Conservation (phyloP, 1,140 invertebrate genomes). For the Pogonomyrmex californicus region DNA sequence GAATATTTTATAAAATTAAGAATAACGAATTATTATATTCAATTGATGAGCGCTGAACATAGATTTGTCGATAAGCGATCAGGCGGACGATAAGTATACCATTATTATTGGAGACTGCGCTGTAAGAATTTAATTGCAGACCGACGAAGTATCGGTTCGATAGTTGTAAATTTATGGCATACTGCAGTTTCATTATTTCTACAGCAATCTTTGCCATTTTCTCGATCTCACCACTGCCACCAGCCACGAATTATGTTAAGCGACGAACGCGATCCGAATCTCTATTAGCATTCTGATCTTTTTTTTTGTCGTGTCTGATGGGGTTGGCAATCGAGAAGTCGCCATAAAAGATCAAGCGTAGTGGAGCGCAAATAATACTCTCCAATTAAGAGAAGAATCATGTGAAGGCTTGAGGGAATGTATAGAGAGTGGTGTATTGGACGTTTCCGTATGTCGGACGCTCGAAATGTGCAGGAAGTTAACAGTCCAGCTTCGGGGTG, state of each 20-base stretch:
- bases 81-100: not conserved
- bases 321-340: conserved; percentile 59
- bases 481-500: conserved; percentile 63
- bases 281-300: conserved; percentile 18
- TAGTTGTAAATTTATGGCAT: conserved; percentile 3
- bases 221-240: not conserved
- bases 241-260: conserved; percentile 45
- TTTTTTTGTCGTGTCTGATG: conserved; percentile 11
- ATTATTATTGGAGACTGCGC: not conserved
- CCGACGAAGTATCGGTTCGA: not conserved
- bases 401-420: not conserved
- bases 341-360: conserved; percentile 47
- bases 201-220: not conserved
- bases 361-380: conserved; percentile 59
- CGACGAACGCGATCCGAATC: conserved; percentile 43
- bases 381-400: conserved; percentile 67
- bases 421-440: conserved; percentile 25
- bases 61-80: not conserved
- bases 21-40: not conserved
- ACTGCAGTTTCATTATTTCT: conserved; percentile 23
- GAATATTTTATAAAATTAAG: not conserved
- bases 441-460: conserved; percentile 62
- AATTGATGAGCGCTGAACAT: not conserved
- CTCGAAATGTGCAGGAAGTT: conserved; percentile 67
- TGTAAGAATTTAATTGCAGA: conserved; percentile 18